Percentiles rank a stretch among this genome's conserved stretches.
These are phyloP conservation scores for Loxodonta africana DNA, from an alignment of 2,113 vertebrate genomes.

Conservation along the genomic window DNA sequence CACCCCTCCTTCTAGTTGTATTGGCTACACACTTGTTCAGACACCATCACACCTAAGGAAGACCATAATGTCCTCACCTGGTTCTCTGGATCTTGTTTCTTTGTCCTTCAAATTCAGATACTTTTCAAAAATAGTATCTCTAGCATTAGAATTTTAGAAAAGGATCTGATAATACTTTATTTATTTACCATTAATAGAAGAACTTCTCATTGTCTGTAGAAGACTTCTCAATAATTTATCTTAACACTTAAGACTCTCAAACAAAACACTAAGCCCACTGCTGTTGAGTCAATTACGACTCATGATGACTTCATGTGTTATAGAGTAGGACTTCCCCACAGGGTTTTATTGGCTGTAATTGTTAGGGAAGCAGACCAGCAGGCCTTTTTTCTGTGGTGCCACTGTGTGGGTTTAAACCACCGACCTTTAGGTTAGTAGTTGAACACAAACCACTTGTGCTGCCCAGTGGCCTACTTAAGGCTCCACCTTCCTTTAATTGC, in stretches of 20 bases:
- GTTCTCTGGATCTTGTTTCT: neutral
- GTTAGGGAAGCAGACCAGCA: too few relatives aligned
- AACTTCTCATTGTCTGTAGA: neutral
- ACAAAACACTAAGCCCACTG: too few relatives aligned
- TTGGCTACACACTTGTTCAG: neutral
- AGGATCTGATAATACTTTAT: neutral
- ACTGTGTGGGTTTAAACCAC: too few relatives aligned
- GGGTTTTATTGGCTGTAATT: too few relatives aligned
- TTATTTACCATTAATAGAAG: neutral
- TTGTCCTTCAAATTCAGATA: neutral
- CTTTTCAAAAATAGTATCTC: conserved; percentile 3
- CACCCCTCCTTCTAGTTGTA: neutral
- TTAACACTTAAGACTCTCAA: neutral
- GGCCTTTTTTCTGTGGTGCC: too few relatives aligned
- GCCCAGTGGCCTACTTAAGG: too few relatives aligned
- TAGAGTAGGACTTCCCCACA: too few relatives aligned
- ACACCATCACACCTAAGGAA: neutral
- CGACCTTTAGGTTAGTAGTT: too few relatives aligned
- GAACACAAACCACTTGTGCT: too few relatives aligned
- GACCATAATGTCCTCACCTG: neutral
- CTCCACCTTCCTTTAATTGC: neutral
- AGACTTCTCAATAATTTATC: neutral
- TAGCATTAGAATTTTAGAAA: neutral
- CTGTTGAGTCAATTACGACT: too few relatives aligned
- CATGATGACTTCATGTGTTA: too few relatives aligned